A percentile compares a stretch with the other conserved stretches of the same genome.
phyloP scores from a whole-genome alignment of 2,797 vertebrate genomes.

The Takifugu rubripes region DNA sequence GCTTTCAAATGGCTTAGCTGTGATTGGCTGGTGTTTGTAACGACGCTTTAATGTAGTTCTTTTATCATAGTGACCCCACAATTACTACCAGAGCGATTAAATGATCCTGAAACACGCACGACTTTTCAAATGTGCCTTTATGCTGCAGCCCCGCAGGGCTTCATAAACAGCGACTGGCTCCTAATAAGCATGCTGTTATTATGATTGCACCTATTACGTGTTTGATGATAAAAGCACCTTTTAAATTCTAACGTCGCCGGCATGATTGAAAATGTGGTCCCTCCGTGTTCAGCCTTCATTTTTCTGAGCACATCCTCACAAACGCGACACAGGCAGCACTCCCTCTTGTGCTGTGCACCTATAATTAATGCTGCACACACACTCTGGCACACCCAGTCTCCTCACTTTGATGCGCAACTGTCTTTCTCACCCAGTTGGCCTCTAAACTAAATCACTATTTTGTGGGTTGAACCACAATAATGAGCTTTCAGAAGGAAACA shows the following conservation, averaged over 20 bases:
- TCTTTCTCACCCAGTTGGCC: too few species aligned
- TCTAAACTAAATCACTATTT: too few species aligned
- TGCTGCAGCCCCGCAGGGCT: conserved; percentile 3
- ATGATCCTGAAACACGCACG: not conserved
- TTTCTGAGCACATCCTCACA: not conserved
- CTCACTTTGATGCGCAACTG: not conserved
- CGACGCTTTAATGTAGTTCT: not conserved
- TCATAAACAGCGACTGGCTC: conserved; percentile 17
- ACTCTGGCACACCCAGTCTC: not conserved
- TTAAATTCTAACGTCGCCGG: conserved; percentile 17
- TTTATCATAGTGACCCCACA: conserved; percentile 10
- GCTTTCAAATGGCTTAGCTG: not conserved
- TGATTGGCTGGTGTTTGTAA: not conserved
- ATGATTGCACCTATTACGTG: conserved; percentile 9
- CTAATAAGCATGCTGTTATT: conserved; percentile 29
- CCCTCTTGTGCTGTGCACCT: not conserved
- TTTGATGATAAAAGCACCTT: conserved; percentile 16
- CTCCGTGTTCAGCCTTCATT: not conserved
- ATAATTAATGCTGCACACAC: not conserved
- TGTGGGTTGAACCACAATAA: too few species aligned
- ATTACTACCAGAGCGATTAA: conserved; percentile 11
- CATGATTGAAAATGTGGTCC: conserved; percentile 11
- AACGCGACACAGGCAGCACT: not conserved
- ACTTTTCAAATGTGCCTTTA: not conserved
- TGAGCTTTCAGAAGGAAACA: too few species aligned